These are phyloP conservation scores for Ceratosolen fusciceps DNA, from an alignment of 1,140 invertebrate species.

Conservation along the genomic window DNA sequence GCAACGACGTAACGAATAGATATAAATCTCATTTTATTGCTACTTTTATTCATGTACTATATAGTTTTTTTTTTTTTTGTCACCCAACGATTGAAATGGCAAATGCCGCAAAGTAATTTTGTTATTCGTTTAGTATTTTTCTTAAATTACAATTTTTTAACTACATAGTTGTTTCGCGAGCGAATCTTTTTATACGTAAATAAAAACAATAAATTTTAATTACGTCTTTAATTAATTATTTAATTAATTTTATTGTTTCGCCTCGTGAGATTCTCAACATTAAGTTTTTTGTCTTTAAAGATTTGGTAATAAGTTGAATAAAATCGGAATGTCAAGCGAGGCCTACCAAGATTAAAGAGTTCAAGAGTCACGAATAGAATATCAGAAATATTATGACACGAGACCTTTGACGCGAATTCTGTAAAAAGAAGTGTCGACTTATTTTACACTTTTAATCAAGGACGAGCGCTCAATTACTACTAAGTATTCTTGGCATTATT, in stretches of 20 bases:
- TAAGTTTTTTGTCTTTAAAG: not conserved
- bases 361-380: conserved; percentile 21
- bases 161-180: too few relatives aligned
- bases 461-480: too few relatives aligned
- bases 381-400: not conserved
- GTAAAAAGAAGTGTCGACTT: conserved; percentile 21
- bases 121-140: not conserved
- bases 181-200: too few relatives aligned
- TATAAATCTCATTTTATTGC: too few relatives aligned
- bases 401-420: conserved; percentile 24
- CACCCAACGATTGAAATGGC: not conserved
- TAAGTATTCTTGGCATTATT: too few relatives aligned
- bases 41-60: too few relatives aligned
- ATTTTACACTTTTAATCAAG: not conserved
- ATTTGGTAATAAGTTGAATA: not conserved
- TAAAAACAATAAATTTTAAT: too few relatives aligned
- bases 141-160: too few relatives aligned
- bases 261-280: not conserved
- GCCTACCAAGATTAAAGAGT: conserved; percentile 11
- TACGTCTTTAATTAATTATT: too few relatives aligned
- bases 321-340: not conserved
- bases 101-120: not conserved
- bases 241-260: too few relatives aligned
- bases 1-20: too few relatives aligned
- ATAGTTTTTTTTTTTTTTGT: too few relatives aligned